phyloP scores from a whole-genome alignment of 1,140 invertebrate species.

The Camponotus pennsylvanicus region DNA sequence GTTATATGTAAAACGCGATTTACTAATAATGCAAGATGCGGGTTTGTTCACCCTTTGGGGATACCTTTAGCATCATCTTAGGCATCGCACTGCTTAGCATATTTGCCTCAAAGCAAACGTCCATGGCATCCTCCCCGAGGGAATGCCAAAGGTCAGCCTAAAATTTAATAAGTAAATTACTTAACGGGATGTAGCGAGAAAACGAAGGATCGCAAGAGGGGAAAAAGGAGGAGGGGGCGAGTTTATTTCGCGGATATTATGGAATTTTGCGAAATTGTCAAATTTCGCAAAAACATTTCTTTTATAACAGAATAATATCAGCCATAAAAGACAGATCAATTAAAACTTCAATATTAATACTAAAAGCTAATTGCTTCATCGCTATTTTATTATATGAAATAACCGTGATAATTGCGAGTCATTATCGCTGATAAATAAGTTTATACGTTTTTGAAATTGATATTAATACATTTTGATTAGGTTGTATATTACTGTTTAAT shows the following conservation, averaged over 20 bases:
- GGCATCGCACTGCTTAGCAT: conserved; percentile 83
- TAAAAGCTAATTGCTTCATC: background rate
- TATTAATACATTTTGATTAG: background rate
- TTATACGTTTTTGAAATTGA: conserved; percentile 9
- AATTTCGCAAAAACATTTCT: background rate
- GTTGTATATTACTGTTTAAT: background rate
- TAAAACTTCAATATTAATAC: background rate
- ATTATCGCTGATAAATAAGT: conserved; percentile 11
- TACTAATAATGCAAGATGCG: conserved; percentile 16
- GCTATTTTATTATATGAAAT: background rate
- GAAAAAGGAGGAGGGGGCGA: background rate
- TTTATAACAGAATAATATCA: background rate
- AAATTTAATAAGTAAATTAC: conserved; percentile 87
- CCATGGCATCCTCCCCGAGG: conserved; percentile 80
- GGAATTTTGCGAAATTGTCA: conserved; percentile 26
- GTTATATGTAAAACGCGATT: conserved; percentile 26
- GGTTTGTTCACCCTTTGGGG: conserved; percentile 69
- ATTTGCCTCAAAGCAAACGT: conserved; percentile 85
- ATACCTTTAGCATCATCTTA: conserved; percentile 73
- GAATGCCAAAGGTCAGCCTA: conserved; percentile 84
- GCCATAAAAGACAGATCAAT: background rate
- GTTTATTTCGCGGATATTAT: conserved; percentile 41
- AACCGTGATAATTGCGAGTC: background rate
- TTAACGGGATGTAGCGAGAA: conserved; percentile 70
- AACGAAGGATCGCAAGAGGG: conserved; percentile 24